Evolutionary conservation across 2,113 vertebrate genomes (phyloP).

Genomic region (Scolopax mira): DNA sequence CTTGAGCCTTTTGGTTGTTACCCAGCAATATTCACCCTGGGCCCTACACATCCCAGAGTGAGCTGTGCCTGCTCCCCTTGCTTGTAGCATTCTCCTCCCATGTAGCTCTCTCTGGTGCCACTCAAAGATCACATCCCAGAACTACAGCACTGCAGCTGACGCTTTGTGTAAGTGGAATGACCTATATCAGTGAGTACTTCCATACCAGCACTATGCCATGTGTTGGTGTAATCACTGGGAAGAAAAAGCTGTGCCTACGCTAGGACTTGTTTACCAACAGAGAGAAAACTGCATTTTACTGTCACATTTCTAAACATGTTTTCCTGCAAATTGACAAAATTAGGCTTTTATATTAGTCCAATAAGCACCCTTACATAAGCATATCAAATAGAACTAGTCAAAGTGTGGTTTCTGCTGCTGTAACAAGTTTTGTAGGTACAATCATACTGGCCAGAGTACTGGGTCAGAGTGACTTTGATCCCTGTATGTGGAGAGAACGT

Average conservation of each 20-base stretch:
- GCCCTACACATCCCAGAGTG: accelerated
- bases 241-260: neutral
- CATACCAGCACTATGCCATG: neutral
- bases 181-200: neutral
- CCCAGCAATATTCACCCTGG: neutral
- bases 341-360: neutral
- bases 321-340: neutral
- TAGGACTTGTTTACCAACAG: neutral
- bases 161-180: neutral
- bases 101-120: conserved; percentile 44
- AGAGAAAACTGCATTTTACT: neutral
- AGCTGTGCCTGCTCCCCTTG: neutral
- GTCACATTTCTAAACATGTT: neutral
- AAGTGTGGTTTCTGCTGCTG: neutral
- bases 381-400: neutral
- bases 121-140: conserved; percentile 19
- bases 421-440: neutral
- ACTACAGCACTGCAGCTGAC: neutral
- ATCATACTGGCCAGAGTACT: neutral
- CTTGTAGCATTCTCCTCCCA: neutral
- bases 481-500: neutral
- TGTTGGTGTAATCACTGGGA: neutral
- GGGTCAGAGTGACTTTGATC: neutral
- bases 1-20: neutral
- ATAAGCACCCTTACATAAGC: neutral